Evolutionary conservation across 2,797 vertebrate genomes (phyloP), one percentile per base, ranked within the genome.

Genomic region (Spheniscus humboldti): DNA sequence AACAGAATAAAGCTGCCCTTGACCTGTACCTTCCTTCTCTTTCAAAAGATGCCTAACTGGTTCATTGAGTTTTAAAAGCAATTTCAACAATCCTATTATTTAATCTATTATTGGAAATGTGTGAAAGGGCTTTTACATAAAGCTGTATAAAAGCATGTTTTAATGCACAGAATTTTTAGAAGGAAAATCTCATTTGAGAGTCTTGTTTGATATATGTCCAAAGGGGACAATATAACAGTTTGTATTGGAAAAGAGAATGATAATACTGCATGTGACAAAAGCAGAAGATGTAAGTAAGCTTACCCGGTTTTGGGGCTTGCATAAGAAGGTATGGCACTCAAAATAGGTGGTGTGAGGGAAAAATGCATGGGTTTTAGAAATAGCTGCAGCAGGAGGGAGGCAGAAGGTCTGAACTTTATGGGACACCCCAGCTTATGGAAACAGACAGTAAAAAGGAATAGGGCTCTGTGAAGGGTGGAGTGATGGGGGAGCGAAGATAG

Each of bases 291-390:
- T 22, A 52, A 76, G 27, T 33, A 45, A 78, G 7, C 2, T 82
- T 60, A n/a, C 2, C 2, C 11, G 52, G 35, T n/a, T 79, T 60
- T 3, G 20, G 23, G n/a, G 20, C 11, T 69, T 53, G 5, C 0
- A 0, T 50, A n/a, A 37, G 11, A 30, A 12, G 3, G 3, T 56
- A 12, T 31, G 19, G 10, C 43, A 39, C 11, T 53, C 31, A 43
- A 60, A 64, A 57, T 39, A 57, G 4, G 23, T 66, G 28, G 3
- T 50, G 10, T 57, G 28, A 83, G 30, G 6, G 13, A 7, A 55
- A 48, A 77, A 59, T 5, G 10, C 6, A 18, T 35, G 10, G 9
- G 2, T 35, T 89, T 77, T 45, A 77, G 28, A 17, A 41, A 8
- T 5, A 62, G n/a, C 31, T 62, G 9, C 15, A 63, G 8, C 31